Conservation (phyloP, 2,888 invertebrate species). For the Lycophotia porphyrea region DNA sequence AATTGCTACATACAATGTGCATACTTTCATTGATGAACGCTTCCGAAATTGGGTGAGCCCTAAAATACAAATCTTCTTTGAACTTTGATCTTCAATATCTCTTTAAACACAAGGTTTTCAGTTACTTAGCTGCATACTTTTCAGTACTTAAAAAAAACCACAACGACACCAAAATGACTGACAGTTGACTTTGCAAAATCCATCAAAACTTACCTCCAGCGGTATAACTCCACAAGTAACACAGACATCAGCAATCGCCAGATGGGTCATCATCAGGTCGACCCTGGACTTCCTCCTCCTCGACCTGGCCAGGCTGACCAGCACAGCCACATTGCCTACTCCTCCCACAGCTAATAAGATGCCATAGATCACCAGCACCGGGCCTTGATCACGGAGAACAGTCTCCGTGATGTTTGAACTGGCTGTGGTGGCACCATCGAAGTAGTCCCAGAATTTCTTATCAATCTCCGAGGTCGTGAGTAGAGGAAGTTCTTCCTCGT, state of each 20-base stretch:
- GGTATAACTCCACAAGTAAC: constrained; percentile 96
- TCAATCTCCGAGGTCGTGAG: constrained; percentile 72
- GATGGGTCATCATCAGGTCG: constrained; percentile 94
- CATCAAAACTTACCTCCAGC: constrained; percentile 89
- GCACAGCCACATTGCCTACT: constrained; percentile 93
- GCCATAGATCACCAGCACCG: constrained; percentile 91
- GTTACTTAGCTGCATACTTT: neutral
- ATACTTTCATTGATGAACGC: too few relatives aligned
- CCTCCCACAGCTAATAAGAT: constrained; percentile 92
- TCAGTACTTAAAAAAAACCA: neutral
- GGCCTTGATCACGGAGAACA: constrained; percentile 74
- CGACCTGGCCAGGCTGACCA: constrained; percentile 91
- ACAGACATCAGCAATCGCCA: constrained; percentile 94
- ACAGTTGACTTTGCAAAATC: neutral
- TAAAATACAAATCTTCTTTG: too few relatives aligned
- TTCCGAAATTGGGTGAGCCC: too few relatives aligned
- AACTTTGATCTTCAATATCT: neutral
- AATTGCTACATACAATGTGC: too few relatives aligned
- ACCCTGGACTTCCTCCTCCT: constrained; percentile 93
- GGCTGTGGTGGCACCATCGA: constrained; percentile 71
- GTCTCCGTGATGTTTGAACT: constrained; percentile 64
- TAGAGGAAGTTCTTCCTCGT: constrained; percentile 53
- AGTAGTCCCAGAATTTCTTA: constrained; percentile 83
- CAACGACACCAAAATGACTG: neutral
- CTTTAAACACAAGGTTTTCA: neutral